Percentiles rank a stretch among this genome's conserved stretches.
These are phyloP conservation scores for Fregetta grallaria DNA, from an alignment of 2,113 vertebrate species.

Conservation along the genomic window DNA sequence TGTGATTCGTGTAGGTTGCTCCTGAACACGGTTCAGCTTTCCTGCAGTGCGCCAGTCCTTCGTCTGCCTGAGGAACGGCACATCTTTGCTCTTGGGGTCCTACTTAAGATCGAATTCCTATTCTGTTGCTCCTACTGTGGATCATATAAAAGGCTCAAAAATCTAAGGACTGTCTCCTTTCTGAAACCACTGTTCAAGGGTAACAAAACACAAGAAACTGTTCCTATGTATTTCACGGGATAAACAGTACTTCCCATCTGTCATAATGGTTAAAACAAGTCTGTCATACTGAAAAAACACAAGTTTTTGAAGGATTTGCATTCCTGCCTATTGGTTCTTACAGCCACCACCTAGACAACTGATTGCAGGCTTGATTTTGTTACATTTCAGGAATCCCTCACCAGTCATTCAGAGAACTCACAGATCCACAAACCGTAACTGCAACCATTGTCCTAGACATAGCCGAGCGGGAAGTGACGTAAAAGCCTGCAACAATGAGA, in stretches of 20 bases:
- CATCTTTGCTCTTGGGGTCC: background rate
- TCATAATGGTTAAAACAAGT: background rate
- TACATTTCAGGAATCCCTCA: background rate
- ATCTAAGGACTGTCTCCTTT: background rate
- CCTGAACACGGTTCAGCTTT: background rate
- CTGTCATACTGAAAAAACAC: background rate
- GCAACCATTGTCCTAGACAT: background rate
- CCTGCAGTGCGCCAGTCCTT: background rate
- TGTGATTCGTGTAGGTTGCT: constrained; percentile 36
- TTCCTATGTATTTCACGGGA: background rate
- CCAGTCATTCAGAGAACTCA: background rate
- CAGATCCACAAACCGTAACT: background rate
- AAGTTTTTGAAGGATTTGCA: background rate
- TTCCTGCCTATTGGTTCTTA: background rate
- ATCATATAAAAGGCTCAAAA: background rate
- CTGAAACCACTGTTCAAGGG: background rate
- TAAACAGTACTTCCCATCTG: background rate
- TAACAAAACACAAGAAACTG: background rate
- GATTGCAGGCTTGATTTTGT: rapidly evolving
- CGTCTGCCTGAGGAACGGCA: background rate
- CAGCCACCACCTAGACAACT: background rate
- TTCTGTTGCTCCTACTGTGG: background rate
- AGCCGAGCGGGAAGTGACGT: background rate
- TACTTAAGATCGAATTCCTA: rapidly evolving
- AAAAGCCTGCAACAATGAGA: background rate